A percentile compares a stretch with the other conserved stretches of the same genome.
phyloP scores from a whole-genome alignment of 2,113 vertebrate species.

The Phyllopteryx taeniolatus region DNA sequence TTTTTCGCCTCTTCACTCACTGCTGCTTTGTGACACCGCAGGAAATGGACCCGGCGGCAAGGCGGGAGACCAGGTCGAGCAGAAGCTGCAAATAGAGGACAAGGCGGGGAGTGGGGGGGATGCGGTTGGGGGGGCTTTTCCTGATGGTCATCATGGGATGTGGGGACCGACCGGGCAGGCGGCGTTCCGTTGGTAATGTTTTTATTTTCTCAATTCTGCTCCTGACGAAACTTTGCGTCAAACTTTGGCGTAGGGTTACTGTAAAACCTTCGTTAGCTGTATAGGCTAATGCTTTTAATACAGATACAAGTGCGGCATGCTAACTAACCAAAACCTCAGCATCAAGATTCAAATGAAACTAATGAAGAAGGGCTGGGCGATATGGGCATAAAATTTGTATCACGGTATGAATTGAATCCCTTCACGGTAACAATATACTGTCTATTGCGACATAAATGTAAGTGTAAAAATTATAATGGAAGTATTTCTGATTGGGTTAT shows the following conservation, averaged over 20 bases:
- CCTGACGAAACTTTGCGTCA: not conserved
- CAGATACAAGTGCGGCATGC: too few species aligned
- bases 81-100: slow-evolving; percentile 27
- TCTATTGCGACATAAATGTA: too few species aligned
- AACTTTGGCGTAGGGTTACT: not conserved
- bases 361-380: too few species aligned
- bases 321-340: too few species aligned
- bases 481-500: too few species aligned
- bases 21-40: slow-evolving; percentile 21
- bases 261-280: too few species aligned
- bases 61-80: slow-evolving; percentile 13
- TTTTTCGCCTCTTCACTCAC: slow-evolving; percentile 28
- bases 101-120: slow-evolving; percentile 1
- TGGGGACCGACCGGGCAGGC: slow-evolving; percentile 32
- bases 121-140: not conserved
- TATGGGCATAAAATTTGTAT: too few species aligned
- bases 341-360: too few species aligned
- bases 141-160: slow-evolving; percentile 45
- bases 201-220: not conserved
- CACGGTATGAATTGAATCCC: too few species aligned
- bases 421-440: too few species aligned
- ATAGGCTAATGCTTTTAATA: too few species aligned
- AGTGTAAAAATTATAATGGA: too few species aligned
- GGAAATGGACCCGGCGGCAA: slow-evolving; percentile 40
- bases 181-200: slow-evolving; percentile 65